These are phyloP conservation scores for Rhyacichthys aspro DNA, from an alignment of 2,797 vertebrate species.

Conservation along the genomic window DNA sequence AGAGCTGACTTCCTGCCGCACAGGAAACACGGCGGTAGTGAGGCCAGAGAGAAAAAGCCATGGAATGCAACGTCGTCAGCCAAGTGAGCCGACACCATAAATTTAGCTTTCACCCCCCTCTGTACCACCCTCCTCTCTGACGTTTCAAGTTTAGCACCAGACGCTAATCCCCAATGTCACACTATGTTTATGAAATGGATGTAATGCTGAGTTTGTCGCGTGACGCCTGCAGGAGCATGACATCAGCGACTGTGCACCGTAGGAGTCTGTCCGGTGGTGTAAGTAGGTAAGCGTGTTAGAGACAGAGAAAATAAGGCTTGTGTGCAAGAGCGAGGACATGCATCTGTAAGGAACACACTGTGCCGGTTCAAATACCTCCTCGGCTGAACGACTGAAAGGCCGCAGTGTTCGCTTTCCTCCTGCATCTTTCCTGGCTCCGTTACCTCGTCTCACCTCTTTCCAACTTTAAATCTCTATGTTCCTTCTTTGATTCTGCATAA, in stretches of 20 bases:
- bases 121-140: not conserved
- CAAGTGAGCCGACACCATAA: slow-evolving; percentile 52
- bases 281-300: slow-evolving; percentile 25
- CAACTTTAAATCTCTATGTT: not conserved
- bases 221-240: slow-evolving; percentile 41
- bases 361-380: slow-evolving; percentile 66
- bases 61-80: slow-evolving; percentile 71
- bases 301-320: slow-evolving; percentile 19
- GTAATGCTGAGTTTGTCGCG: slow-evolving; percentile 35
- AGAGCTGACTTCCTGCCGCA: slow-evolving; percentile 80
- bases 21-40: slow-evolving; percentile 77
- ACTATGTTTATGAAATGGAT: slow-evolving; percentile 35
- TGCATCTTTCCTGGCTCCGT: slow-evolving; percentile 21
- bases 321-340: slow-evolving; percentile 56
- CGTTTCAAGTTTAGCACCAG: slow-evolving; percentile 52
- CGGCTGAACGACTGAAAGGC: slow-evolving; percentile 73
- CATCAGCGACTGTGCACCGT: slow-evolving; percentile 34
- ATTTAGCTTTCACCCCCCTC: slow-evolving; percentile 21
- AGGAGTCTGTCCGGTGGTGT: slow-evolving; percentile 19
- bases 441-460: slow-evolving; percentile 15
- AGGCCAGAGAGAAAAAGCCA: slow-evolving; percentile 61
- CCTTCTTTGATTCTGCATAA: not conserved
- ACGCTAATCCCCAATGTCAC: slow-evolving; percentile 45
- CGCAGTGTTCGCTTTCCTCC: slow-evolving; percentile 62
- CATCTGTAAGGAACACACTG: slow-evolving; percentile 71